Percentiles rank a stretch among this genome's conserved stretches.
phyloP scores from a whole-genome alignment of 2,888 invertebrate genomes.

The Rhimphoctona megacephalus region DNA sequence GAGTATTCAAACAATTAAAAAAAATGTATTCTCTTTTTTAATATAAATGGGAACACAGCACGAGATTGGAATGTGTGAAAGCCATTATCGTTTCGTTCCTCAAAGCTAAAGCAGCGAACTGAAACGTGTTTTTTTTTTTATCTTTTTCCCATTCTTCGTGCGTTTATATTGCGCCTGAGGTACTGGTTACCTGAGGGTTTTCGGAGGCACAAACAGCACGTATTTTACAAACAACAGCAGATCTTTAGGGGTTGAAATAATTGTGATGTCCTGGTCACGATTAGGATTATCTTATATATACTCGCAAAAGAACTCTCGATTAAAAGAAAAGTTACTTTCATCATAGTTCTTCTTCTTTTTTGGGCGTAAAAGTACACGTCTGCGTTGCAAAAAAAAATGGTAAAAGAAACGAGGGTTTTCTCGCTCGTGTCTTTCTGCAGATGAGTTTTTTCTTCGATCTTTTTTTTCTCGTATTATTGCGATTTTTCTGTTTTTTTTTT shows the following conservation, averaged over 20 bases:
- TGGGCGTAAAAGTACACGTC: constrained; percentile 14
- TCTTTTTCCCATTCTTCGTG: not conserved
- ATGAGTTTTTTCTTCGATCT: constrained; percentile 13
- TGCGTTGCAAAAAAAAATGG: not conserved
- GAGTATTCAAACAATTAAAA: not conserved
- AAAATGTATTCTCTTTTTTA: not conserved
- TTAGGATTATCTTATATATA: constrained; percentile 49
- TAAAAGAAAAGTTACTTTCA: constrained; percentile 53
- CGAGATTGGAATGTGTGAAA: constrained; percentile 17
- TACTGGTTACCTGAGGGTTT: not conserved
- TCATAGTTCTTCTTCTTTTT: constrained; percentile 13
- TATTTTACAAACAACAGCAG: no score
- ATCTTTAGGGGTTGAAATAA: constrained; percentile 59
- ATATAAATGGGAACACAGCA: not conserved
- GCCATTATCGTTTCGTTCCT: constrained; percentile 10
- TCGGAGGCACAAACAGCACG: constrained; percentile 35
- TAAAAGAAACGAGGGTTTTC: constrained; percentile 5
- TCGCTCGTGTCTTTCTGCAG: constrained; percentile 24
- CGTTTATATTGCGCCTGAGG: constrained; percentile 34
- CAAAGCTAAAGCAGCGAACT: not conserved
- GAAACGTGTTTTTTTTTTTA: constrained; percentile 16
- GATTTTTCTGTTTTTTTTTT: constrained; percentile 28
- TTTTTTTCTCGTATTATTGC: constrained; percentile 7
- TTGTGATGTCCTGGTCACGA: constrained; percentile 60
- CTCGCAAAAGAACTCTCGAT: constrained; percentile 17